phyloP scores from a whole-genome alignment of 2,113 vertebrate genomes.

The Suncus etruscus region DNA sequence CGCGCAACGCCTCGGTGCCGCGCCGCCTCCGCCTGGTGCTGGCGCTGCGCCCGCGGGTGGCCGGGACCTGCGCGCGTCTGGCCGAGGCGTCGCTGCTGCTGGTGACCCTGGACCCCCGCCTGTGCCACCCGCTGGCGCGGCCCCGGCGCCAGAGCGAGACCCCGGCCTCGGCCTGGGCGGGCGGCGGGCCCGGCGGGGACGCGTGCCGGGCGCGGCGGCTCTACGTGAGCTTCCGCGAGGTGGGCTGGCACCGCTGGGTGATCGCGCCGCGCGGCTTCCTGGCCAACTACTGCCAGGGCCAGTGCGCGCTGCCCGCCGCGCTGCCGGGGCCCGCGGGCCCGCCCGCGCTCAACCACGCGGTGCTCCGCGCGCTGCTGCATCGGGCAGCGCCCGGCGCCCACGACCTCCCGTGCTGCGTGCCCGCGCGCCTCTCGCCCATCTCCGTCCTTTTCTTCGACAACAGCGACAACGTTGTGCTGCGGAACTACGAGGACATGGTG shows the following conservation, averaged over 20 bases:
- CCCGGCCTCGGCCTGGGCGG: slow-evolving; percentile 73
- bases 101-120: slow-evolving; percentile 90
- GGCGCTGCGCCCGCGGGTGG: slow-evolving; percentile 79
- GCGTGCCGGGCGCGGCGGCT: slow-evolving; percentile 93
- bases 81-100: slow-evolving; percentile 87
- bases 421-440: slow-evolving; percentile 93
- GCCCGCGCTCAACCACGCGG: slow-evolving; percentile 96
- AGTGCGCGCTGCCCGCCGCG: slow-evolving; percentile 93
- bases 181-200: slow-evolving; percentile 82
- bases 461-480: slow-evolving; percentile 95
- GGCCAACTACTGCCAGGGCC: slow-evolving; percentile 96
- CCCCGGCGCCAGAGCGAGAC: slow-evolving; percentile 82
- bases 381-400: slow-evolving; percentile 86
- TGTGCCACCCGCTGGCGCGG: slow-evolving; percentile 83
- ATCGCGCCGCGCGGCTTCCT: slow-evolving; percentile 96
- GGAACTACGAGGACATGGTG: slow-evolving; percentile 98
- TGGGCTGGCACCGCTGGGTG: slow-evolving; percentile 98
- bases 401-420: slow-evolving; percentile 95
- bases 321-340: slow-evolving; percentile 87
- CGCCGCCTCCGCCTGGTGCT: slow-evolving; percentile 87
- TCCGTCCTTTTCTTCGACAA: slow-evolving; percentile 98
- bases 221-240: slow-evolving; percentile 95
- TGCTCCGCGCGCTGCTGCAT: slow-evolving; percentile 95
- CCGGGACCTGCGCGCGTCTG: rapidly evolving
- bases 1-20: slow-evolving; percentile 39